Percentiles rank a stretch among this genome's conserved stretches.
Evolutionary conservation across 92 coral and sea anemone genomes (phyloP).

Genomic region (Phenganax marumi): DNA sequence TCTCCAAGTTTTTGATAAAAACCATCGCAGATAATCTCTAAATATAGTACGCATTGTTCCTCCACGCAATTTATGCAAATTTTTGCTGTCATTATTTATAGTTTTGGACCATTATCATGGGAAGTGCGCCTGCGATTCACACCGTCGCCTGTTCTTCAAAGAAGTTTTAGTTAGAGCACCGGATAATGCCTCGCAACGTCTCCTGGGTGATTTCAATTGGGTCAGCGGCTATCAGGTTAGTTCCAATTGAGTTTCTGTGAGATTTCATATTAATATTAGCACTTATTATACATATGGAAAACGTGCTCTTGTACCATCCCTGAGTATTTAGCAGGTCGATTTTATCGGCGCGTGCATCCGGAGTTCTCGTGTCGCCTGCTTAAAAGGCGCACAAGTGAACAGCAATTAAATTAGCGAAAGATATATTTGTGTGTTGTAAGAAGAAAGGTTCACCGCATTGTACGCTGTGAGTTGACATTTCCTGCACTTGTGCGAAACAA

Average conservation of each 20-base stretch:
- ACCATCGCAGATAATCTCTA: constrained; percentile 6
- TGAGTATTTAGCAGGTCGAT: background rate
- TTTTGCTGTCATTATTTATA: background rate
- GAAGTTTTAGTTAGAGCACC: no score
- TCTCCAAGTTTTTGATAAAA: constrained; percentile 1
- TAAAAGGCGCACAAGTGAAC: background rate
- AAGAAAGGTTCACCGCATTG: constrained; percentile 5
- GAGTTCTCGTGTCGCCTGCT: background rate
- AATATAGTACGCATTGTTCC: background rate
- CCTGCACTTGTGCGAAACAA: constrained; percentile 21
- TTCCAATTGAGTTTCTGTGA: no score
- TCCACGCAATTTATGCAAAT: background rate
- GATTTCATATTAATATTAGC: no score
- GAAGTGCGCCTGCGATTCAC: no score
- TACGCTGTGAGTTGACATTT: constrained; percentile 19
- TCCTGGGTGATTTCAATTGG: no score
- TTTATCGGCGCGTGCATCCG: background rate
- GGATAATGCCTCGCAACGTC: no score
- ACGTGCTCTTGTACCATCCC: background rate
- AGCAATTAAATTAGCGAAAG: constrained; percentile 18
- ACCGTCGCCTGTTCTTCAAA: no score
- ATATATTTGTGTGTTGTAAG: constrained; percentile 5
- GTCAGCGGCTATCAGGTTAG: no score
- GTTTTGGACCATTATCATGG: no score
- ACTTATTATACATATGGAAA: background rate